Evolutionary conservation across 2,113 vertebrate genomes (phyloP).

Genomic region (Hippopotamus amphibius): DNA sequence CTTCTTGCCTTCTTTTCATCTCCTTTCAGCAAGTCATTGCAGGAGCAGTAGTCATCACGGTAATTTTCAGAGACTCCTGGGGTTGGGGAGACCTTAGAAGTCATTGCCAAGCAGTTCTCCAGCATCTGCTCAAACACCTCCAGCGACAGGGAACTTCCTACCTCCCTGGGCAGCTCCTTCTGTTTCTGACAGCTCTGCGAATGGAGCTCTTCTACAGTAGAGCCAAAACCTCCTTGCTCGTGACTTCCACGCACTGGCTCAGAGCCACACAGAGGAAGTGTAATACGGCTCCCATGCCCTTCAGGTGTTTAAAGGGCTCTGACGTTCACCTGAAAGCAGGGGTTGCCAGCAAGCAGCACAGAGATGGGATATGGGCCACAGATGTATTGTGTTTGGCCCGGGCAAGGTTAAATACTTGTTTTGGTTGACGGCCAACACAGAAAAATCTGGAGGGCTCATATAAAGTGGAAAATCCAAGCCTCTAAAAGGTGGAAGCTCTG

Average conservation of each 20-base stretch:
- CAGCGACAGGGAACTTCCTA: slow-evolving; percentile 56
- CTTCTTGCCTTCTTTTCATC: background rate
- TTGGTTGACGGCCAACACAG: background rate
- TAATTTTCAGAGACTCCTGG: background rate
- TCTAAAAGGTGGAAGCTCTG: background rate
- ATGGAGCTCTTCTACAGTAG: slow-evolving; percentile 29
- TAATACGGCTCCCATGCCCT: background rate
- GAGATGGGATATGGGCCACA: background rate
- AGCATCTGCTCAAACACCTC: slow-evolving; percentile 76
- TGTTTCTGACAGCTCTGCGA: slow-evolving; percentile 66
- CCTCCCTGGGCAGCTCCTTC: slow-evolving; percentile 71
- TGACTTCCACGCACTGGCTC: slow-evolving; percentile 29
- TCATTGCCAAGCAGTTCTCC: slow-evolving; percentile 29
- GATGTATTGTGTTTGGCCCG: background rate
- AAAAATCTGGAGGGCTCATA: background rate
- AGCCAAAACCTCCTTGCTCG: slow-evolving; percentile 57
- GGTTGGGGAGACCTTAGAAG: slow-evolving; percentile 19
- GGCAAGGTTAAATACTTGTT: slow-evolving; percentile 1
- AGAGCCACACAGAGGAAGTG: background rate
- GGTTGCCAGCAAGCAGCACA: background rate
- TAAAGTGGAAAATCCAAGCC: slow-evolving; percentile 30
- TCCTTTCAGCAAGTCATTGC: background rate
- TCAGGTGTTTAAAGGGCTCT: background rate
- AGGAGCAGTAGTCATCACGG: background rate
- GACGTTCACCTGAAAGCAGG: background rate